A percentile compares a stretch with the other conserved stretches of the same genome.
Evolutionary conservation across 2,797 vertebrate genomes (phyloP).

Genomic region (Melanogrammus aeglefinus): DNA sequence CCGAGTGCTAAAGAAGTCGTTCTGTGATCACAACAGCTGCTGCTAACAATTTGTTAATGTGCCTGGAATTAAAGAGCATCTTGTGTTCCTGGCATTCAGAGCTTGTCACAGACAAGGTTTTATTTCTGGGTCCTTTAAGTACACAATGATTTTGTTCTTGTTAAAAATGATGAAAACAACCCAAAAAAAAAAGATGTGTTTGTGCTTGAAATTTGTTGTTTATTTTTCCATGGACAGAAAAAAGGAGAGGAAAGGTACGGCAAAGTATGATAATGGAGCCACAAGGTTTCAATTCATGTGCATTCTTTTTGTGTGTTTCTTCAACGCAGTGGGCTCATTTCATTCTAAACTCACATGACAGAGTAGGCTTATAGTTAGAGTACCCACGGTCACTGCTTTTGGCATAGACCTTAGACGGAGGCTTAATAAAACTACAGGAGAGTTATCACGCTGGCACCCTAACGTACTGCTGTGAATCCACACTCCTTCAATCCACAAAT

Average conservation of each 20-base stretch:
- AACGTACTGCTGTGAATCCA: constrained; percentile 24
- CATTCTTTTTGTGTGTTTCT: not conserved
- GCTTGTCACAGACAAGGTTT: not conserved
- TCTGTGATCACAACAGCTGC: constrained; percentile 33
- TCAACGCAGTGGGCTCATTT: not conserved
- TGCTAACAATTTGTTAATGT: constrained; percentile 48
- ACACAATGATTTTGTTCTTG: not conserved
- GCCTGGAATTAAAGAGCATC: constrained; percentile 34
- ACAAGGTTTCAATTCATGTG: not conserved
- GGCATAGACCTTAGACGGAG: not conserved
- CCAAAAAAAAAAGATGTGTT: not conserved
- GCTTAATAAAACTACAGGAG: constrained; percentile 46
- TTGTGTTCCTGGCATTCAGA: constrained; percentile 58
- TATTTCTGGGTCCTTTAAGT: not conserved
- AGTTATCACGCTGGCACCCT: constrained; percentile 35
- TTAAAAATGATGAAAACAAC: not conserved
- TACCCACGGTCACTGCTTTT: constrained; percentile 30
- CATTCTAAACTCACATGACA: not conserved
- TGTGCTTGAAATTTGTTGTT: not conserved
- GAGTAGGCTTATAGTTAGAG: constrained; percentile 15
- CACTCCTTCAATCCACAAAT: constrained; percentile 26
- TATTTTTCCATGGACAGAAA: not conserved
- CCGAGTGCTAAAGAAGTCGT: constrained; percentile 49
- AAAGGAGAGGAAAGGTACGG: not conserved
- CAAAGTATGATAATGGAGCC: not conserved